Conservation (phyloP, 2,888 invertebrate genomes). For the Chironomus riparius region DNA sequence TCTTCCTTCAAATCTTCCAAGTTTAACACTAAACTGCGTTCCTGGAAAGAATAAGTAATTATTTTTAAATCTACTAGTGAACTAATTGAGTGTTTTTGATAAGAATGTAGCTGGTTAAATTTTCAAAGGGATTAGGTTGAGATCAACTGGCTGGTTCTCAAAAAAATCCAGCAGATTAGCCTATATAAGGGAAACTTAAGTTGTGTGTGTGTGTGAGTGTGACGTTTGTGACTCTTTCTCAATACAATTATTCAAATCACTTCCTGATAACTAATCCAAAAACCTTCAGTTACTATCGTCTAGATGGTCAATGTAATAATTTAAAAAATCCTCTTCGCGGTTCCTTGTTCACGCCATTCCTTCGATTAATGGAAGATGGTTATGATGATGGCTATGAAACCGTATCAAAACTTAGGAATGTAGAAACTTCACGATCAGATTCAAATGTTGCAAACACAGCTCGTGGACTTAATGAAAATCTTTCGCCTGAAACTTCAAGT, state of each 20-base stretch:
- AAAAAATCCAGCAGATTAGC: too few relatives aligned
- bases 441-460: neutral
- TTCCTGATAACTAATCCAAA: neutral
- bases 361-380: neutral
- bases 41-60: neutral
- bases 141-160: too few relatives aligned
- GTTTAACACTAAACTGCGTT: neutral
- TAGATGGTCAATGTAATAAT: constrained; percentile 10
- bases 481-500: neutral
- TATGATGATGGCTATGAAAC: neutral
- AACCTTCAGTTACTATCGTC: constrained; percentile 1
- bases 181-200: too few relatives aligned
- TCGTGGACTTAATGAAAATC: neutral
- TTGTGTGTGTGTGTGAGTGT: too few relatives aligned
- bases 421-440: neutral
- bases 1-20: neutral
- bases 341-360: neutral
- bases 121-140: too few relatives aligned
- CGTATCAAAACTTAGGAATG: neutral
- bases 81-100: too few relatives aligned
- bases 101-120: too few relatives aligned
- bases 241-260: too few relatives aligned
- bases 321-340: neutral
- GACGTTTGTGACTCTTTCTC: too few relatives aligned
- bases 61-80: neutral